Evolutionary conservation across 2,113 vertebrate genomes (phyloP).

Genomic region (Gavialis gangeticus): DNA sequence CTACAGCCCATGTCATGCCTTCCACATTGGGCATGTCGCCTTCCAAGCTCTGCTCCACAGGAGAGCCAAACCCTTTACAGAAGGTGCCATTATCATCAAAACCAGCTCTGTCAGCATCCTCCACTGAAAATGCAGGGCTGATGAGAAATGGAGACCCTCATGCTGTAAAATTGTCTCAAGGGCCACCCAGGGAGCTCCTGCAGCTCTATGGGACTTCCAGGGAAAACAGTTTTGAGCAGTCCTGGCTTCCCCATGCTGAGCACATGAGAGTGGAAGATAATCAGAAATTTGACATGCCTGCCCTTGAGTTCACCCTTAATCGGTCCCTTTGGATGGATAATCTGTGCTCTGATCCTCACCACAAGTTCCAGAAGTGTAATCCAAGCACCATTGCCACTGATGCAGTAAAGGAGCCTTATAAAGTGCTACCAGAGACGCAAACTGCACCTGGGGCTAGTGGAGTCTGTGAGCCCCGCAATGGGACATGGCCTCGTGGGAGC

Average conservation of each 20-base stretch:
- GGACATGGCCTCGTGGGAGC: constrained; percentile 52
- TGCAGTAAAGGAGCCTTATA: constrained; percentile 82
- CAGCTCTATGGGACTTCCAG: constrained; percentile 81
- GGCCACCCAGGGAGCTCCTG: constrained; percentile 78
- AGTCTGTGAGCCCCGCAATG: constrained; percentile 74
- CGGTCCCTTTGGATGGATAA: constrained; percentile 87
- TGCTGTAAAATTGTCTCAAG: constrained; percentile 50
- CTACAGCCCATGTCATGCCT: constrained; percentile 98
- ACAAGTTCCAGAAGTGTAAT: constrained; percentile 81
- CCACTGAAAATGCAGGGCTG: constrained; percentile 58
- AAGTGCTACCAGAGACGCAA: constrained; percentile 87
- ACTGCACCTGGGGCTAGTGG: constrained; percentile 50
- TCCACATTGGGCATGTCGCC: constrained; percentile 88
- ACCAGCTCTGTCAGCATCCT: constrained; percentile 68
- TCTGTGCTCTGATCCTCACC: constrained; percentile 85
- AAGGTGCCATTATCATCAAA: constrained; percentile 82
- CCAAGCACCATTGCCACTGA: constrained; percentile 67
- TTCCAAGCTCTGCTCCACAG: constrained; percentile 78
- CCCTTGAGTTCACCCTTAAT: constrained; percentile 91
- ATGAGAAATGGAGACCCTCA: constrained; percentile 59
- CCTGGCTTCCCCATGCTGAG: constrained; percentile 84
- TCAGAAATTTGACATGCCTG: constrained; percentile 89
- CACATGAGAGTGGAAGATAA: constrained; percentile 82
- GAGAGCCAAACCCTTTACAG: constrained; percentile 65
- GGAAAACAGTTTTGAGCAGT: constrained; percentile 83